Evolutionary conservation across 2,888 invertebrate genomes (phyloP).

Genomic region (Sminthurides aquaticus): DNA sequence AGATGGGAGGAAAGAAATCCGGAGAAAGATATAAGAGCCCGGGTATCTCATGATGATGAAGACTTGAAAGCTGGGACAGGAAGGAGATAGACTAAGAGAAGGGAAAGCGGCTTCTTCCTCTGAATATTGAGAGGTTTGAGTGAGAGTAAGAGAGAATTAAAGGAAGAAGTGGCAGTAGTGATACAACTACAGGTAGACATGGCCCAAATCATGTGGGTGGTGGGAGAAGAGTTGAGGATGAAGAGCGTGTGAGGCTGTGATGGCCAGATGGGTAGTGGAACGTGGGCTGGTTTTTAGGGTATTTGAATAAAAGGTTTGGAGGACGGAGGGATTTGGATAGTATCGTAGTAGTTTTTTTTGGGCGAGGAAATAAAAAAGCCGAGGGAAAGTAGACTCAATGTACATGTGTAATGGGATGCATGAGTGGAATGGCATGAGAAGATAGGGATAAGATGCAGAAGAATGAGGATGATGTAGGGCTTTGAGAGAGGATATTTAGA

Average conservation of each 20-base stretch:
- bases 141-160: too few species aligned
- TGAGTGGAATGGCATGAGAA: not conserved
- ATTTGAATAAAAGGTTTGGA: not conserved
- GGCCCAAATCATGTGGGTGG: too few species aligned
- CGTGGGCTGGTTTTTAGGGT: not conserved
- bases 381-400: not conserved
- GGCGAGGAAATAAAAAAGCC: not conserved
- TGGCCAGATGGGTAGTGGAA: too few species aligned
- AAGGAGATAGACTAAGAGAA: too few species aligned
- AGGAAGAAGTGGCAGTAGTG: too few species aligned
- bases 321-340: slow-evolving; percentile 4
- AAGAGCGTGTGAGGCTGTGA: too few species aligned
- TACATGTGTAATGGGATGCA: slow-evolving; percentile 8
- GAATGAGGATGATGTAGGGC: not conserved
- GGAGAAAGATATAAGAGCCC: not conserved
- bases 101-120: too few species aligned
- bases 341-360: slow-evolving; percentile 1
- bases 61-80: too few species aligned
- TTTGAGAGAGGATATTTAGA: not conserved
- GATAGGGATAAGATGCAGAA: not conserved
- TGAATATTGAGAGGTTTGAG: too few species aligned
- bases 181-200: too few species aligned
- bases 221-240: too few species aligned
- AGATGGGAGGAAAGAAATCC: not conserved
- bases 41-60: too few species aligned